Evolutionary conservation across 2,888 invertebrate genomes (phyloP).

Genomic region (Polyommatus iphigenia): DNA sequence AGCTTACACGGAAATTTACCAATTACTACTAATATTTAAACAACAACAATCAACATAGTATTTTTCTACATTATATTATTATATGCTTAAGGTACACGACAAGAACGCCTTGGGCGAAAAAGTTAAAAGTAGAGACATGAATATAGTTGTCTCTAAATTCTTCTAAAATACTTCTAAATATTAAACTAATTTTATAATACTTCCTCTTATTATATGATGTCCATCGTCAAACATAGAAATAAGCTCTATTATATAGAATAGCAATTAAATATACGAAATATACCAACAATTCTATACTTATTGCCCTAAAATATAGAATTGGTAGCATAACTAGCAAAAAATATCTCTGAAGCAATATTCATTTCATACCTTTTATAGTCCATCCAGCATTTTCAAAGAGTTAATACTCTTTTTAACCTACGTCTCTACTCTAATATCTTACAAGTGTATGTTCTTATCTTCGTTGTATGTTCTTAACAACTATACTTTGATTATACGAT

Average conservation of each 20-base stretch:
- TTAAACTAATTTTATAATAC: not conserved
- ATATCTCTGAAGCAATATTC: constrained; percentile 21
- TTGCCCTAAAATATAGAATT: constrained; percentile 73
- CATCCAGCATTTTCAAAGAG: constrained; percentile 52
- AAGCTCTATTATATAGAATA: not conserved
- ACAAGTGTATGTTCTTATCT: constrained; percentile 27
- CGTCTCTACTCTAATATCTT: not conserved
- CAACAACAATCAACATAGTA: not conserved
- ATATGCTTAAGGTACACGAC: not conserved
- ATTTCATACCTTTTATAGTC: constrained; percentile 52
- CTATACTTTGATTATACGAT: not conserved
- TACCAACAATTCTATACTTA: constrained; percentile 62
- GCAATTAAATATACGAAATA: not conserved
- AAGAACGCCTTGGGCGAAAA: constrained; percentile 8
- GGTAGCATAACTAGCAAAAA: constrained; percentile 41
- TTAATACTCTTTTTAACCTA: constrained; percentile 29
- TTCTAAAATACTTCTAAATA: not conserved
- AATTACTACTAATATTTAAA: not conserved
- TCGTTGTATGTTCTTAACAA: constrained; percentile 39
- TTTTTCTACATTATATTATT: not conserved
- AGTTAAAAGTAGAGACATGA: not conserved
- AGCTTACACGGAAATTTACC: not conserved
- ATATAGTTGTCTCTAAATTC: not conserved
- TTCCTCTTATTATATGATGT: not conserved
- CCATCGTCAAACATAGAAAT: not conserved